Conservation (phyloP, 2,888 invertebrate species). For the Nyleta sp. region DNA sequence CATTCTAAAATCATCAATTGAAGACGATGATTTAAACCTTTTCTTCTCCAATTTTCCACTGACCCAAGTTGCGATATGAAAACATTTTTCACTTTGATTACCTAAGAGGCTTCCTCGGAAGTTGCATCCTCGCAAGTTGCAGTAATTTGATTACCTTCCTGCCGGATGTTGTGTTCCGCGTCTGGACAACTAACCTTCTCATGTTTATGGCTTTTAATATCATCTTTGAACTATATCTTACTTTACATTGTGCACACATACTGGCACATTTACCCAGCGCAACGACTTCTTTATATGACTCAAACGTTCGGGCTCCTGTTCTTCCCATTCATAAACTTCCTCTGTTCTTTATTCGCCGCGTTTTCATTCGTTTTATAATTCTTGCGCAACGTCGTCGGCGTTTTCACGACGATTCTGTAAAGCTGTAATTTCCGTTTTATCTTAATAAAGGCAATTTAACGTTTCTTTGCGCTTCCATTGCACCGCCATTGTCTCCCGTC, state of each 20-base stretch:
- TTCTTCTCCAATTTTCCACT: no score
- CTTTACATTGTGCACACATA: constrained; percentile 23
- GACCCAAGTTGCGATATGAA: no score
- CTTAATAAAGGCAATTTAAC: constrained; percentile 42
- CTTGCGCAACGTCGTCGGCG: constrained; percentile 16
- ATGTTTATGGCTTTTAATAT: constrained; percentile 31
- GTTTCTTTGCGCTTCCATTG: constrained; percentile 15
- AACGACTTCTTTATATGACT: constrained; percentile 33
- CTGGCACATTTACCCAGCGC: not conserved
- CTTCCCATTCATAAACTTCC: constrained; percentile 39
- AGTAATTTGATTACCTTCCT: no score
- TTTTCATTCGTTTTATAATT: constrained; percentile 40
- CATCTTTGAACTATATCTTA: constrained; percentile 25
- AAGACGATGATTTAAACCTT: no score
- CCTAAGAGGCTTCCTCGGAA: no score
- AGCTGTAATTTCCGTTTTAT: constrained; percentile 37
- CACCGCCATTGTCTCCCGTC: constrained; percentile 5
- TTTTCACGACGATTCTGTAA: constrained; percentile 23
- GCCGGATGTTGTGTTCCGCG: no score
- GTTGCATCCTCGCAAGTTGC: no score
- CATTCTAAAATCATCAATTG: no score
- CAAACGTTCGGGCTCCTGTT: constrained; percentile 32
- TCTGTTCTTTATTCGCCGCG: constrained; percentile 29
- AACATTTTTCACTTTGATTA: no score
- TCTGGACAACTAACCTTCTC: not conserved